Conservation (phyloP, 2,113 vertebrate genomes). For the Calonectris borealis region DNA sequence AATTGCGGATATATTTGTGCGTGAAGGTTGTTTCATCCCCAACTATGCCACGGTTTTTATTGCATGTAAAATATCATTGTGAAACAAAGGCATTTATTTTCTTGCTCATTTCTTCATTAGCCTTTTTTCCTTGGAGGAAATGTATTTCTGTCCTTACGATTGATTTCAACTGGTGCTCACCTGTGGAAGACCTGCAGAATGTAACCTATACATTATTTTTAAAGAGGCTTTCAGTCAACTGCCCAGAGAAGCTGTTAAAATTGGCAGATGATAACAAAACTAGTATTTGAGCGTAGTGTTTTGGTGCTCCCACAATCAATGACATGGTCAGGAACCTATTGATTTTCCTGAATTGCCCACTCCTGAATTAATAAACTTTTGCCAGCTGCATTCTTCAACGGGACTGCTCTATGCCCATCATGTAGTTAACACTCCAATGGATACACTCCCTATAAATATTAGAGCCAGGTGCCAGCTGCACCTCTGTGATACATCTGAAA, state of each 20-base stretch:
- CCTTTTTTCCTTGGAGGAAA: neutral
- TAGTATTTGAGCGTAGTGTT: neutral
- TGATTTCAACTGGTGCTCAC: neutral
- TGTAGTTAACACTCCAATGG: neutral
- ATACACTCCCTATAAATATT: neutral
- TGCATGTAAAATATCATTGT: neutral
- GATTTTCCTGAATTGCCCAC: neutral
- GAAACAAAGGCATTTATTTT: neutral
- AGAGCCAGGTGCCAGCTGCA: neutral
- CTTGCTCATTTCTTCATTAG: neutral
- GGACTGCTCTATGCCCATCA: neutral
- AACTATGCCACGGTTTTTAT: neutral
- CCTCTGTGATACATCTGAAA: neutral
- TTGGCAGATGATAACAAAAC: neutral
- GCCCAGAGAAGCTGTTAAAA: neutral
- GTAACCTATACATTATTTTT: neutral
- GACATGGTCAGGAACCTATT: neutral
- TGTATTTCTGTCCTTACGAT: neutral
- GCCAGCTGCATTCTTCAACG: neutral
- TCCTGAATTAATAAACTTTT: neutral
- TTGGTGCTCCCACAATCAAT: constrained; percentile 14
- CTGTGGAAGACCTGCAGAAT: neutral
- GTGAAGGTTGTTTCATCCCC: neutral
- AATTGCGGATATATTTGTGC: neutral
- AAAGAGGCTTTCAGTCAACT: neutral